Evolutionary conservation across 92 coral and sea anemone genomes (phyloP), one percentile per base, ranked within the genome.

Genomic region (Parazoanthus swiftii): DNA sequence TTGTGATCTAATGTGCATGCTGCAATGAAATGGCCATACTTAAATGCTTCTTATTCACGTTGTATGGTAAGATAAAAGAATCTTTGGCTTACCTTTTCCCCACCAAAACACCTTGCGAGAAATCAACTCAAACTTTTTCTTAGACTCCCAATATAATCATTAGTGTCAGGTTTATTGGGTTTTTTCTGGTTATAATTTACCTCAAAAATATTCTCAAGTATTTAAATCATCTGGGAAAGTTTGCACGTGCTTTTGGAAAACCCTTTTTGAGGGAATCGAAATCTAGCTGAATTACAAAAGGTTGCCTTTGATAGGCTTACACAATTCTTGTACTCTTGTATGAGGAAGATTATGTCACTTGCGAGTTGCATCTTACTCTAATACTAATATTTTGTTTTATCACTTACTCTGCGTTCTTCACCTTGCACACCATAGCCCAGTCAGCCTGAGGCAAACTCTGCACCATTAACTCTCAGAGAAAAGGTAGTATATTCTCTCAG

Each of bases 381-480:
- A 67, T 85, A 79, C 89, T 79, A 76, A 86, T 75, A 23, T 10
- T 38, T 48, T 76, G 51, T 36, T 39, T 84, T 73, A 51, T 58
- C 87, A 84, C 79, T 70, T 42, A 26, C 44, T 4, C 23, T 26
- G 67, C 56, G 29, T 88, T 78, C 56, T 76, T 85, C 80, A 56
- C 85, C 80, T 54, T 65, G 65, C 85, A 77, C 88, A 54, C 44
- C 74, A 81, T 89, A 91, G 91, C 91, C 74, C 75, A 76, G 87
- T 58, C 86, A 81, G 80, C 54, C 82, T 2, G 87, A 56, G 15
- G 66, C 90, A 46, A 42, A 71, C 74, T 50, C 91, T 82, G 75
- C 93, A 89, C 91, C 86, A 46, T 35, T 91, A 72, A 73, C 70
- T 74, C 89, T 77, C 82, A 88, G 83, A 84, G 91, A 88, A 50